Evolutionary conservation across 2,888 invertebrate genomes (phyloP), one percentile per base, ranked within the genome.

Genomic region (Polydrusus cervinus): DNA sequence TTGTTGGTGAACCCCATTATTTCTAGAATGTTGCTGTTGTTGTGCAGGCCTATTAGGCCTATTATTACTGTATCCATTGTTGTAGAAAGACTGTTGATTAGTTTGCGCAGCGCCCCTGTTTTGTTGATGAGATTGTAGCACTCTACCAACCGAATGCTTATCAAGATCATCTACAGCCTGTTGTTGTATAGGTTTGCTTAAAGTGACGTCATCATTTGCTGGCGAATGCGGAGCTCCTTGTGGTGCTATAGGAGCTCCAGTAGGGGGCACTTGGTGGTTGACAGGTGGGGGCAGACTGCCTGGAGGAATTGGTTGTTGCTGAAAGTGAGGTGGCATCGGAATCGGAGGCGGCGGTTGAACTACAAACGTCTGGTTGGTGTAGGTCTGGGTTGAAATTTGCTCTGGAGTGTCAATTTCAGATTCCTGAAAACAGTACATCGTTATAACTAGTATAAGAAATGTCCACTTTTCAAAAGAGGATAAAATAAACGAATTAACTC

Each of bases 341-440:
- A 89, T 90, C 2, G 89, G 89, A 20, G 89, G 89, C 79, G 88
- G 80, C 3, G 70, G 70, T 18, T 62, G 89, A 49, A 89, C 88
- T 82, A 91, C 89, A 86, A 92, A 95, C 84, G 92, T 93, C 85
- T 95, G 95, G 87, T 96, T 96, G 70, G 95, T 95, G 87, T 94
- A 96, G 55, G 95, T 95, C 87, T 95, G 95, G 34, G 93, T 91
- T 25, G 94, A 94, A 83, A 96, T 95, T 47, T 88, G 87, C 79
- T 90, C 90, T 0, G 94, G 93, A 65, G 93, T 92, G 85, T 95
- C 95, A 79, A 95, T 89, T 87, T 97, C 97, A 20, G 97, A 97
- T 84, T 97, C 87, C 85, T 86, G 74, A 43, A 83, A 82, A 75
- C 7, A 25, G 49, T n/a, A 34, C 3, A 34, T 34, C 8, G 25